Evolutionary conservation across 2,113 vertebrate species (phyloP).

Genomic region (Ophiodon elongatus): DNA sequence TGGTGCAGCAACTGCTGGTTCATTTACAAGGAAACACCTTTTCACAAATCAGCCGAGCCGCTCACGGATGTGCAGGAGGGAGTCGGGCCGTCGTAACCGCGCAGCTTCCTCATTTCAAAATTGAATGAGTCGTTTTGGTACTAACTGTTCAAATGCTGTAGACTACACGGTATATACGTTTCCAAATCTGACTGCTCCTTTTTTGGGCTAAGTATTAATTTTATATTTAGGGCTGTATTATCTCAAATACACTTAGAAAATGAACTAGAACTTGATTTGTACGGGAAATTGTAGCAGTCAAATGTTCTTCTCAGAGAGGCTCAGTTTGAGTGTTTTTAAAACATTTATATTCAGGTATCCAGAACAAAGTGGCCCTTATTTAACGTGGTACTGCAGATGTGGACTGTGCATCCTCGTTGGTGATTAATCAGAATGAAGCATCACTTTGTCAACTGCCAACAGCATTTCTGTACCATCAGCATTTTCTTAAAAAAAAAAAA

Average conservation of each 20-base stretch:
- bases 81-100: conserved; percentile 62
- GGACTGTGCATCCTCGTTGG: background rate
- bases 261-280: background rate
- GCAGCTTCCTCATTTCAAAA: conserved; percentile 19
- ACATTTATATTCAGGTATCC: background rate
- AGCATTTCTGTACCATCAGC: conserved; percentile 6
- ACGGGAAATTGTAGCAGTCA: background rate
- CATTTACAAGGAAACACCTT: conserved; percentile 94
- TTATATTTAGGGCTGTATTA: background rate
- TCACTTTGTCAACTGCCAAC: background rate
- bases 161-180: background rate
- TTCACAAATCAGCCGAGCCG: conserved; percentile 85
- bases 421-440: background rate
- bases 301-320: background rate
- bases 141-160: conserved; percentile 18
- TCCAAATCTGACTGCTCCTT: conserved; percentile 19
- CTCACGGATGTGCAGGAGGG: conserved; percentile 80
- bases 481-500: conserved; percentile 1
- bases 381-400: conserved; percentile 9
- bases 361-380: conserved; percentile 2
- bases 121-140: conserved; percentile 33
- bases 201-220: conserved; percentile 11
- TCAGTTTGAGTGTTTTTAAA: conserved; percentile 2
- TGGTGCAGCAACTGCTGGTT: conserved; percentile 98
- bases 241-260: background rate